Base-by-base conservation (phyloP, 1,140 invertebrate species). In the Aphelinus atriplicis region DNA sequence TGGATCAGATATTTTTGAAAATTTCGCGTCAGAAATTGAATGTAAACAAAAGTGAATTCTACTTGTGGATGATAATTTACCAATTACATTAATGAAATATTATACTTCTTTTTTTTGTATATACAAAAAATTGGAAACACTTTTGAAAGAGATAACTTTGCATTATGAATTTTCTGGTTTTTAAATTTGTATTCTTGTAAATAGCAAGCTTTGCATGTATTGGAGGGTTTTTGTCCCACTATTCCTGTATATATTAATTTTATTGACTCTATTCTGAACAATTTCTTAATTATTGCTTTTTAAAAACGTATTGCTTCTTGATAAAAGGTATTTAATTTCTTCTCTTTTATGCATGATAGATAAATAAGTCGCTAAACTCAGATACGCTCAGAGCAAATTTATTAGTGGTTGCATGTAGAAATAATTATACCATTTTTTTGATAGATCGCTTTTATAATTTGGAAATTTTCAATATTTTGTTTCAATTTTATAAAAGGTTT, bases 181-280 rank as follows among this genome's bases (percentile, higher is more conserved):
- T 64, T 66, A 43, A 66, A 43, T 43, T 68, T 61, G 43, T 60
- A 42, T 62, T 67, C 43, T 10, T 68, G 6, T 10, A 46, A 47
- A 3, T 69, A 26, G 7, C 4, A 55, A 56, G 72, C 57, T 63
- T 74, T 68, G 72, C 72, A 74, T 71, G 57, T 51, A 56, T 78
- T 61, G 26, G 45, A 50, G 73, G 61, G 60, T 73, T 73, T 66
- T 72, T 51, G 7, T 5, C 57, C 10, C 47, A n/a, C 73, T 72
- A 57, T 51, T 53, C 71, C 73, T 75, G 7, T 65, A 3, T 68
- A 7, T 68, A 26, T 26, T 63, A 77, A 5, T 48, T n/a, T 43
- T 60, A 9, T 60, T 9, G 51, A 6, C 9, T 4, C 4, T 53
- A 53, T 53, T 53, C 51, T 55, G 51, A n/a, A 10, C 57, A 50